phyloP scores from a whole-genome alignment of 2,888 invertebrate genomes.

The Drosophila nr. medialis region DNA sequence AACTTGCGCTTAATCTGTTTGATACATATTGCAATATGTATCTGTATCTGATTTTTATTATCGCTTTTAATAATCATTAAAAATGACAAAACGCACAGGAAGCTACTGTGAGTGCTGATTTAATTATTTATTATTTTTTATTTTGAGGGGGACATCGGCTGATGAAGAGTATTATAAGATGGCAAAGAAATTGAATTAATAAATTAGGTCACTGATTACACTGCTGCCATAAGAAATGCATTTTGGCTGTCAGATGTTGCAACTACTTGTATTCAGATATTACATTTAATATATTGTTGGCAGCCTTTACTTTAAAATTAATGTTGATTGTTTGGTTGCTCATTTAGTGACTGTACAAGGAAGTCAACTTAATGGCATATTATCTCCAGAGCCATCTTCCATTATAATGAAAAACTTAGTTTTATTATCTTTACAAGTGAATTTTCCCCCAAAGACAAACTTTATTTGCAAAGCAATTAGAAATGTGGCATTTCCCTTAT shows the following conservation, averaged over 20 bases:
- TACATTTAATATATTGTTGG: neutral
- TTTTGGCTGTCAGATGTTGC: conserved; percentile 35
- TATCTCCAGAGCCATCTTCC: neutral
- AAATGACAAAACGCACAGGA: conserved; percentile 72
- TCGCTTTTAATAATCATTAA: conserved; percentile 64
- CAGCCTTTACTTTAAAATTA: neutral
- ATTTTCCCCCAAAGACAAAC: conserved; percentile 4
- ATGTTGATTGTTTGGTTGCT: neutral
- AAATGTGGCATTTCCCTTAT: conserved; percentile 18
- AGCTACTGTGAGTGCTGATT: conserved; percentile 45
- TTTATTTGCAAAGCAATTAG: conserved; percentile 49
- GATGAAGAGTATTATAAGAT: conserved; percentile 3
- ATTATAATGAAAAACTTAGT: neutral
- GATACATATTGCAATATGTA: conserved; percentile 5
- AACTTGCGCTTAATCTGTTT: conserved; percentile 47
- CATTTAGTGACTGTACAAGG: neutral
- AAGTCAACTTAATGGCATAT: neutral
- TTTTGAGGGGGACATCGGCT: neutral
- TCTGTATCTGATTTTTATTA: conserved; percentile 66
- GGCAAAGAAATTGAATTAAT: conserved; percentile 48
- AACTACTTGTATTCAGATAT: neutral
- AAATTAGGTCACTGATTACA: conserved; percentile 34
- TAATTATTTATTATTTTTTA: neutral
- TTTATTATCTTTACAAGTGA: conserved; percentile 1
- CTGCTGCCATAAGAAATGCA: conserved; percentile 27